Evolutionary conservation across 2,113 vertebrate genomes (phyloP).

Genomic region (Tilapia sparmanii): DNA sequence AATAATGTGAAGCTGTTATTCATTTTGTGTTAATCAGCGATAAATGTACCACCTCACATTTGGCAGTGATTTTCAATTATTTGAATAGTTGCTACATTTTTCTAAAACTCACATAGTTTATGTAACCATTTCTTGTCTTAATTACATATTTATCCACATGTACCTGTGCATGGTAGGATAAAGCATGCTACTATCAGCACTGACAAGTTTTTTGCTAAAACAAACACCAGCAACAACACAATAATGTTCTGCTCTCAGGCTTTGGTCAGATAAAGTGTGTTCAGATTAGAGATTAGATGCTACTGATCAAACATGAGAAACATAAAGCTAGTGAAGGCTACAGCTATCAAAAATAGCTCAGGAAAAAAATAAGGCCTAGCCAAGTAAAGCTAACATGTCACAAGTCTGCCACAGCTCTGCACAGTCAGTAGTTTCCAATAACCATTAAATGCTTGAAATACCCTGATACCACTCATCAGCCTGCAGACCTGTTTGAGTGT

Average conservation of each 20-base stretch:
- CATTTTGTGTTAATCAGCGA: neutral
- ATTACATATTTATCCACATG: accelerated
- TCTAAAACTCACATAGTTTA: neutral
- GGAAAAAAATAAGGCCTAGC: neutral
- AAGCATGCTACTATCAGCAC: neutral
- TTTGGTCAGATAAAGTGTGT: neutral
- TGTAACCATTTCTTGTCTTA: neutral
- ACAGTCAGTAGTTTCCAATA: neutral
- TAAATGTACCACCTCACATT: neutral
- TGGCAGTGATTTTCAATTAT: neutral
- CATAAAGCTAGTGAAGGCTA: neutral
- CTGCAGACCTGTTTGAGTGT: neutral
- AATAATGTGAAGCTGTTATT: neutral
- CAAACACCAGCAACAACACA: neutral
- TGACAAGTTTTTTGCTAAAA: accelerated
- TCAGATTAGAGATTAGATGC: neutral
- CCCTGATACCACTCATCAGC: neutral
- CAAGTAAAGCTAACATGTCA: neutral
- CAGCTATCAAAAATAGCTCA: neutral
- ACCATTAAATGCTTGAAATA: neutral
- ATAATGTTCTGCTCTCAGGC: neutral
- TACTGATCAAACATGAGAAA: neutral
- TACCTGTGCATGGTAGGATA: neutral
- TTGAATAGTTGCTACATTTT: neutral
- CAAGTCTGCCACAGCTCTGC: neutral